phyloP scores from a whole-genome alignment of 2,888 invertebrate genomes.

The Athetis lepigone region DNA sequence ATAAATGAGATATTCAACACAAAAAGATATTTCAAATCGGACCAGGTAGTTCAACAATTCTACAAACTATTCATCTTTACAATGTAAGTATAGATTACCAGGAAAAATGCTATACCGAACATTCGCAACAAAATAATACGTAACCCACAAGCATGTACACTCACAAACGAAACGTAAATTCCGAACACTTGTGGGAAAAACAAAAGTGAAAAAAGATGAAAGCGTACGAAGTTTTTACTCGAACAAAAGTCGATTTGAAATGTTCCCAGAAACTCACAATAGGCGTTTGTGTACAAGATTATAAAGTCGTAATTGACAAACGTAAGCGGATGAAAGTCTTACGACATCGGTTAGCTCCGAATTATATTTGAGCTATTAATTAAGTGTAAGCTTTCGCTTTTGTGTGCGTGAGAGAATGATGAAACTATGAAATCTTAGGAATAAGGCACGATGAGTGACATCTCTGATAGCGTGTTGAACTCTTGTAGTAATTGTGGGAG shows the following conservation, averaged over 20 bases:
- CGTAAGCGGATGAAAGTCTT: constrained; percentile 78
- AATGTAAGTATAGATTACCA: too few relatives aligned
- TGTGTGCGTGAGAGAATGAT: constrained; percentile 68
- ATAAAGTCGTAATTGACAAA: constrained; percentile 64
- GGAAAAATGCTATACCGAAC: not conserved
- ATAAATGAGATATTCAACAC: too few relatives aligned
- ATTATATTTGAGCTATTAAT: constrained; percentile 77
- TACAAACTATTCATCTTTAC: too few relatives aligned
- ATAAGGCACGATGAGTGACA: constrained; percentile 56
- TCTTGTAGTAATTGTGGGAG: constrained; percentile 61
- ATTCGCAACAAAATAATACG: not conserved
- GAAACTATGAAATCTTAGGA: constrained; percentile 67
- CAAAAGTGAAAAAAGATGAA: constrained; percentile 81
- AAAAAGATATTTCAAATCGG: too few relatives aligned
- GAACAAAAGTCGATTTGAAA: constrained; percentile 64
- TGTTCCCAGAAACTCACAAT: constrained; percentile 64
- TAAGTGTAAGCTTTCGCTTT: constrained; percentile 75
- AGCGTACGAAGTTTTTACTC: constrained; percentile 68
- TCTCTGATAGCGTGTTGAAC: constrained; percentile 44
- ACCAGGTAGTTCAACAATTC: too few relatives aligned
- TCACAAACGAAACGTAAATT: constrained; percentile 46
- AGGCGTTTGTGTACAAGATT: constrained; percentile 59
- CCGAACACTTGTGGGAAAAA: constrained; percentile 66
- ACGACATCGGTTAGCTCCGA: constrained; percentile 76
- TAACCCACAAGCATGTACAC: constrained; percentile 20